phyloP scores from a whole-genome alignment of 2,888 invertebrate species.

The Ornithoptera priamus region DNA sequence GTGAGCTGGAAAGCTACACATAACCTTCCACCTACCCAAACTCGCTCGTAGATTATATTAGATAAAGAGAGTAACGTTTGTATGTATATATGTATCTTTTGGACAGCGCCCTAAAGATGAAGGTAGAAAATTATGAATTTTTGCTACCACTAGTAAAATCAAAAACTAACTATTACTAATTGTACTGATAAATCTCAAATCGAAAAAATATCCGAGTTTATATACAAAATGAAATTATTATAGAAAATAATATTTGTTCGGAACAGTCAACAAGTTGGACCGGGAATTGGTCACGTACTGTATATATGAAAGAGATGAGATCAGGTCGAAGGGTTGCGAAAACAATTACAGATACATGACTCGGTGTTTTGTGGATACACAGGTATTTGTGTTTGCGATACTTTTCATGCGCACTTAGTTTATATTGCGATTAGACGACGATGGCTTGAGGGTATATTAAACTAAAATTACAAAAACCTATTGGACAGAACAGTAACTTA shows the following conservation, averaged over 20 bases:
- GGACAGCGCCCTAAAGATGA: too few relatives aligned
- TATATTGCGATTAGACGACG: background rate
- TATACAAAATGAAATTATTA: background rate
- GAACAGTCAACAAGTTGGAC: slow-evolving; percentile 6
- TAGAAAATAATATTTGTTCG: background rate
- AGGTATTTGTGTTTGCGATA: slow-evolving; percentile 1
- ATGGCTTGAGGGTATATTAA: too few relatives aligned
- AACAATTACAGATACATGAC: slow-evolving; percentile 26
- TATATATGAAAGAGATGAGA: slow-evolving; percentile 16
- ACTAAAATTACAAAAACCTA: too few relatives aligned
- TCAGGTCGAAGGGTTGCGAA: slow-evolving; percentile 12
- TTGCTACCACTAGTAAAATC: too few relatives aligned
- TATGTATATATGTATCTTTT: too few relatives aligned
- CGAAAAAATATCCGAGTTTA: background rate
- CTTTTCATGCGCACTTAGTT: background rate
- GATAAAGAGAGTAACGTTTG: too few relatives aligned
- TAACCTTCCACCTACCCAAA: too few relatives aligned
- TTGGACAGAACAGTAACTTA: too few relatives aligned
- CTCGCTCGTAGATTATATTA: too few relatives aligned
- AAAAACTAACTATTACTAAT: too few relatives aligned
- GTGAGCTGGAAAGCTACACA: too few relatives aligned
- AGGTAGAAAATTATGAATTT: too few relatives aligned
- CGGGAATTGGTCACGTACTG: slow-evolving; percentile 17
- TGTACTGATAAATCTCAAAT: background rate
- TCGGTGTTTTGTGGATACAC: slow-evolving; percentile 2